These are phyloP conservation scores for Netelia melanura DNA, from an alignment of 2,888 invertebrate species.

Conservation along the genomic window DNA sequence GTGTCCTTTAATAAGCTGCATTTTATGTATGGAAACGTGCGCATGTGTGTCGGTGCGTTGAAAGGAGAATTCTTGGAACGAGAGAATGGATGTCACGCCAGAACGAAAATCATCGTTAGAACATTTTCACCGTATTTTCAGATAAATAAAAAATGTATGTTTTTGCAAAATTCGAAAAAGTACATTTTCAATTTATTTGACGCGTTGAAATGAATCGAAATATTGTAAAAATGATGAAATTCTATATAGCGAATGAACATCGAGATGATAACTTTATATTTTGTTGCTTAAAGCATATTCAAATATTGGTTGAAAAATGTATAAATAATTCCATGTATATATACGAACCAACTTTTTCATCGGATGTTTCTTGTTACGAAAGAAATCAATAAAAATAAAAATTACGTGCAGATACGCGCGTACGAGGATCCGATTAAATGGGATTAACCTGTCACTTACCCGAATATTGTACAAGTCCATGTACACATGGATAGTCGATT, in stretches of 20 bases:
- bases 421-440: constrained; percentile 36
- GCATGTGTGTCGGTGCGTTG: not conserved
- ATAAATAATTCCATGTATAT: too few species aligned
- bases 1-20: constrained; percentile 17
- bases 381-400: not conserved
- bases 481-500: constrained; percentile 32
- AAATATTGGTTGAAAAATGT: too few species aligned
- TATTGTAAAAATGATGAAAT: not conserved
- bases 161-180: not conserved
- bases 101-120: too few species aligned
- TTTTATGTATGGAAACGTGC: not conserved
- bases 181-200: not conserved
- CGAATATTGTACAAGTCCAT: not conserved
- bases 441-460: constrained; percentile 26
- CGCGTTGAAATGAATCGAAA: not conserved
- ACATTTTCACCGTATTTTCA: not conserved
- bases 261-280: too few species aligned
- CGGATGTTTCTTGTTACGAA: not conserved
- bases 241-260: not conserved
- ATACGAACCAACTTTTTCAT: too few species aligned
- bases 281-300: too few species aligned
- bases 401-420: not conserved
- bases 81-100: too few species aligned
- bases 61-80: not conserved
- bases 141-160: not conserved